Evolutionary conservation across 1,140 invertebrate genomes (phyloP).

Genomic region (Solenopsis fugax): DNA sequence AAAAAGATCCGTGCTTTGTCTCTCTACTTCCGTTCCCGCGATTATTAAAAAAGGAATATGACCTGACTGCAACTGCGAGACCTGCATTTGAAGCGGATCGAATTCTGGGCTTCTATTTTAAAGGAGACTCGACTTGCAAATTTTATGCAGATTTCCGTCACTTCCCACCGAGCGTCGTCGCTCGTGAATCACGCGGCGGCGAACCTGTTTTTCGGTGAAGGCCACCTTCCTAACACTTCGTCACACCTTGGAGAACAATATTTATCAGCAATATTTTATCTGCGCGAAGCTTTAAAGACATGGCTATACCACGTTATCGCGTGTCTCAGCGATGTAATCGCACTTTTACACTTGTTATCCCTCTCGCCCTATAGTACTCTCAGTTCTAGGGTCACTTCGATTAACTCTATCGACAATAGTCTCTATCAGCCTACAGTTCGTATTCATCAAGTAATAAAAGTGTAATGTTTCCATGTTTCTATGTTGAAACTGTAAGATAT

Average conservation of each 20-base stretch:
- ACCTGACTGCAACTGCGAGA: background rate
- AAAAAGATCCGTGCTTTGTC: background rate
- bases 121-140: slow-evolving; percentile 23
- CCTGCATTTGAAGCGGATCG: background rate
- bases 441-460: no score
- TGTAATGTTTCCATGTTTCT: no score
- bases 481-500: no score
- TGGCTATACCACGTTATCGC: background rate
- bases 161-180: slow-evolving; percentile 6
- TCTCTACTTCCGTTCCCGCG: background rate
- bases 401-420: no score
- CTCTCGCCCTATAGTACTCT: background rate
- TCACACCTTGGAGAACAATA: slow-evolving; percentile 23
- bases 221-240: slow-evolving; percentile 4
- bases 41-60: slow-evolving; percentile 12
- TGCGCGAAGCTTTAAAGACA: background rate
- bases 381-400: background rate
- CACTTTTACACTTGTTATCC: background rate
- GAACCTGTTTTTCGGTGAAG: slow-evolving; percentile 56
- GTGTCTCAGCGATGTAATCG: background rate
- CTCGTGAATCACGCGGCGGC: slow-evolving; percentile 32
- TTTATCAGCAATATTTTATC: slow-evolving; percentile 44
- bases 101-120: slow-evolving; percentile 19
- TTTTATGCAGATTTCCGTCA: slow-evolving; percentile 50
- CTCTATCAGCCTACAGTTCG: no score